Conservation (phyloP, 2,888 invertebrate genomes). For the Plemyria rubiginata region DNA sequence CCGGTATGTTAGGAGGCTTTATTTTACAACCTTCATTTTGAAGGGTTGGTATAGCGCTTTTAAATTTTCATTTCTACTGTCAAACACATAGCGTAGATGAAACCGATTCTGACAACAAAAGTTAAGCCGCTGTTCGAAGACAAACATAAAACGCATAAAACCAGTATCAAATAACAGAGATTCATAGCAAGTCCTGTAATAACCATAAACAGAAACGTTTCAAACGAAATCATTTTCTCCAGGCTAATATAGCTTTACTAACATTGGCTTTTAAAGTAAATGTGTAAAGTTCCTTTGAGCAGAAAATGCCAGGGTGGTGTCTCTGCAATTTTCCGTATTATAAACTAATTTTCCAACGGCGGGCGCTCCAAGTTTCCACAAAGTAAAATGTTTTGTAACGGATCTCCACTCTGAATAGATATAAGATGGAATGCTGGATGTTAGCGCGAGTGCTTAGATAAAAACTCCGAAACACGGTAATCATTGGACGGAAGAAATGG, state of each 20-base stretch:
- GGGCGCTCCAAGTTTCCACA: slow-evolving; percentile 45
- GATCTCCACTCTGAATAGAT: slow-evolving; percentile 49
- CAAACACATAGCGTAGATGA: background rate
- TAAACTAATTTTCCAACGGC: slow-evolving; percentile 62
- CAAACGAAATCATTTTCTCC: slow-evolving; percentile 26
- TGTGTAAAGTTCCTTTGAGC: slow-evolving; percentile 33
- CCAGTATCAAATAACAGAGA: slow-evolving; percentile 4
- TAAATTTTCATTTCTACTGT: background rate
- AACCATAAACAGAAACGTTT: slow-evolving; percentile 15
- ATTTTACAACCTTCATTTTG: too few relatives aligned
- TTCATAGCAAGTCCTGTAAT: background rate
- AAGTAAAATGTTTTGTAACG: slow-evolving; percentile 59
- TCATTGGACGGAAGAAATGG: slow-evolving; percentile 9
- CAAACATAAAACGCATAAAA: slow-evolving; percentile 5
- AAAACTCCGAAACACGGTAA: slow-evolving; percentile 4
- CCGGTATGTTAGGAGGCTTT: too few relatives aligned
- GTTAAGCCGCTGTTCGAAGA: background rate
- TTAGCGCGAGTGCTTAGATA: slow-evolving; percentile 43
- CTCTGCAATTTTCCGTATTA: slow-evolving; percentile 63
- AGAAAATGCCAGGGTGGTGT: slow-evolving; percentile 34
- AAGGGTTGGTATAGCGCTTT: background rate
- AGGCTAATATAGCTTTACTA: slow-evolving; percentile 29
- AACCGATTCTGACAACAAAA: background rate
- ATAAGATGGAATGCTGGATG: slow-evolving; percentile 50
- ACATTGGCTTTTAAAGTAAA: slow-evolving; percentile 36